Evolutionary conservation across 2,113 vertebrate genomes (phyloP), one percentile per base, ranked within the genome.

Genomic region (Philantomba maxwellii): DNA sequence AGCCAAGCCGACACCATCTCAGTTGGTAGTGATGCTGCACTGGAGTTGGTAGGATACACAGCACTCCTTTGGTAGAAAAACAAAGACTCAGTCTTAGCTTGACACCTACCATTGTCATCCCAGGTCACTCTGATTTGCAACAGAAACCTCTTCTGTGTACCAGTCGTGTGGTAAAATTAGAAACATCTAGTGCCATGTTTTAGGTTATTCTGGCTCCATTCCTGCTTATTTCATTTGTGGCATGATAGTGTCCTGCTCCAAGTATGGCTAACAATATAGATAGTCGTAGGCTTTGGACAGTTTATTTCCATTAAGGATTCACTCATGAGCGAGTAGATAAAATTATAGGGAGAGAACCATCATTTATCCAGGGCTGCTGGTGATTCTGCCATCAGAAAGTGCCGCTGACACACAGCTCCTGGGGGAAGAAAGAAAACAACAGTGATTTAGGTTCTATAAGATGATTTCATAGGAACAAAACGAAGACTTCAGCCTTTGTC

Each of bases 111-210:
- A 4, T 5, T 0, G 0, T 17, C 16, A 19, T 7, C 60, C n/a
- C 93, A 6, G 25, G 19, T 16, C 5, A 11, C 28, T 75, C 15
- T 6, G 19, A 23, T 5, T 9, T 14, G 33, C 66, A 30, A 0
- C 28, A 55, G 23, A 36, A 15, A 13, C 11, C 30, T 64, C 19
- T 19, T 23, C 60, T 16, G 5, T 28, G 0, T 16, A 1, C 4
- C 17, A 12, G 53, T 45, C 39, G 8, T 14, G 1, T 21, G 30
- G 55, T 33, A 57, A 55, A 28, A 23, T 23, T 19, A 43, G 64
- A 64, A 83, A 1, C 11, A 30, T 1, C 21, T 0, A 2, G 2
- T 4, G 1, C 33, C 2, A 21, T 26, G 0, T 9, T 47, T 25
- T 25, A 3, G 30, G 39, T n/a, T 23, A 0, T 45, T 53, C 89